phyloP scores from a whole-genome alignment of 2,888 invertebrate genomes.

The Parelbella ahira region DNA sequence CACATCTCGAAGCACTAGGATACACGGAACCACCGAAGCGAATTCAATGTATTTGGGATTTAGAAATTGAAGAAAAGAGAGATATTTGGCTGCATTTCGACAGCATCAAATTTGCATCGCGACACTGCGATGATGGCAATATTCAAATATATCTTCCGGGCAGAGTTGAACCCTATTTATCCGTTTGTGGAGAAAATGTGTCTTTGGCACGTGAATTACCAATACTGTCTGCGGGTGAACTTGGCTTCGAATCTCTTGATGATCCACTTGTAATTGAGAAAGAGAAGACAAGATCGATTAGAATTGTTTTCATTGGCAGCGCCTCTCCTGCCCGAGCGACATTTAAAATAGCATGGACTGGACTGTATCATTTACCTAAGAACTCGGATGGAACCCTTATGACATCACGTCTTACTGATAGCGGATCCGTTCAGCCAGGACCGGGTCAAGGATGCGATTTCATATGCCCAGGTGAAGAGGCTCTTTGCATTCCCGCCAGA shows the following conservation, averaged over 20 bases:
- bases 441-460: constrained; percentile 87
- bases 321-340: constrained; percentile 90
- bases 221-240: constrained; percentile 88
- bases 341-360: constrained; percentile 95
- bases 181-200: constrained; percentile 92
- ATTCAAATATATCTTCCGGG: constrained; percentile 90
- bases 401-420: constrained; percentile 87
- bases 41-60: constrained; percentile 90
- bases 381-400: constrained; percentile 90
- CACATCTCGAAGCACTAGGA: constrained; percentile 89
- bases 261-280: constrained; percentile 80
- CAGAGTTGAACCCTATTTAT: constrained; percentile 86
- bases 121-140: constrained; percentile 92
- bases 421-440: constrained; percentile 57
- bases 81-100: constrained; percentile 94
- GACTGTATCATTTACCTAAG: constrained; percentile 90
- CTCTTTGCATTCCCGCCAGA: constrained; percentile 90
- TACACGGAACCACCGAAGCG: constrained; percentile 84
- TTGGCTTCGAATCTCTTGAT: constrained; percentile 82
- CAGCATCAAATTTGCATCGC: constrained; percentile 90
- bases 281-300: constrained; percentile 82
- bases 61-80: constrained; percentile 89
- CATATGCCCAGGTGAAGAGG: constrained; percentile 91
- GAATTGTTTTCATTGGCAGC: constrained; percentile 87
- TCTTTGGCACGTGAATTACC: constrained; percentile 89